These are phyloP conservation scores for Leucoraja erinaceus DNA, from an alignment of 2,113 vertebrate genomes.

Conservation along the genomic window DNA sequence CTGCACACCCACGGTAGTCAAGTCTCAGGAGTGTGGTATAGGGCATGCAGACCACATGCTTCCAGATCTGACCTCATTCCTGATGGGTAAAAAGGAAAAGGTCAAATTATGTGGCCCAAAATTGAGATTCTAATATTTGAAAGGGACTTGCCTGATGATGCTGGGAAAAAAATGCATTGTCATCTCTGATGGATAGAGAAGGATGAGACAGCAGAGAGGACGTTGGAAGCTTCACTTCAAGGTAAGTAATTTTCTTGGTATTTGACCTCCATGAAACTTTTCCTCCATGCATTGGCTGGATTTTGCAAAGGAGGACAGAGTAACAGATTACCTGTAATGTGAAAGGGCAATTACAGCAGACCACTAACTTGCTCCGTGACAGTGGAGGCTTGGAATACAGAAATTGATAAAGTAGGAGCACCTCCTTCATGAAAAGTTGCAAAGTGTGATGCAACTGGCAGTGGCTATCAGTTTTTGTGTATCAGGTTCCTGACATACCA, in stretches of 20 bases:
- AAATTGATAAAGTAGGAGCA: not conserved
- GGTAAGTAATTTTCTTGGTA: not conserved
- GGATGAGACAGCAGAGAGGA: not conserved
- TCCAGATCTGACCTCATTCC: constrained; percentile 12
- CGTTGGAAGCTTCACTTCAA: not conserved
- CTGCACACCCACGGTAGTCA: not conserved
- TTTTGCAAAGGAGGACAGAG: not conserved
- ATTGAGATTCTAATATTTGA: not conserved
- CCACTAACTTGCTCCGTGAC: not conserved
- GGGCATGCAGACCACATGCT: not conserved
- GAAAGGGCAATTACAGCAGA: not conserved
- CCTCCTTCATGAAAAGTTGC: not conserved
- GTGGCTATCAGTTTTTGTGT: not conserved
- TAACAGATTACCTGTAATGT: not conserved
- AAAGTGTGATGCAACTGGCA: not conserved
- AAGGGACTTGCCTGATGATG: not conserved
- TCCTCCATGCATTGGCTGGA: not conserved
- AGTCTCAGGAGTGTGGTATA: not conserved
- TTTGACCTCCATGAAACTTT: not conserved
- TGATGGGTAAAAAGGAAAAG: not conserved
- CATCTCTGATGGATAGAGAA: not conserved
- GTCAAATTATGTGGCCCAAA: not conserved
- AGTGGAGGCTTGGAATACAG: not conserved
- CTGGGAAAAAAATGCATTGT: not conserved
- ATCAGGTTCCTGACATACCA: not conserved